Conservation (phyloP, 2,888 invertebrate genomes). For the Spodoptera picta region DNA sequence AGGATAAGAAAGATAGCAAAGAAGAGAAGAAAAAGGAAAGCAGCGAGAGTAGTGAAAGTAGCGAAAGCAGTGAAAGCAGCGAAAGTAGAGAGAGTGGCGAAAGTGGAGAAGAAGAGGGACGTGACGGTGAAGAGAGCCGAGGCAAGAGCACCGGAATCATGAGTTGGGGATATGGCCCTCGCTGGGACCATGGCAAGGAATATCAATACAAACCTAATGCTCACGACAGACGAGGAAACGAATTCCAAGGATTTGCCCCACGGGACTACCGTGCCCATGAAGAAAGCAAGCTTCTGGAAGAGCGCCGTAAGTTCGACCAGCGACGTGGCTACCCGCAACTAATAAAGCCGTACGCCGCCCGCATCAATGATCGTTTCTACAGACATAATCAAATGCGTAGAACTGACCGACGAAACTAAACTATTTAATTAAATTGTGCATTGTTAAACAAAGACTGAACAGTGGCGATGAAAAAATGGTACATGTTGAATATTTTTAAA, state of each 20-base stretch:
- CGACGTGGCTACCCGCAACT: constrained; percentile 40
- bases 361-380: constrained; percentile 51
- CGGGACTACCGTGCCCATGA: constrained; percentile 33
- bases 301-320: constrained; percentile 42
- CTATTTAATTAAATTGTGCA: constrained; percentile 12
- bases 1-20: constrained; percentile 5
- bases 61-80: constrained; percentile 4
- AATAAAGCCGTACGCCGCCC: constrained; percentile 28
- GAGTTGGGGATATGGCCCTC: constrained; percentile 40
- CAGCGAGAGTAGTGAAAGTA: constrained; percentile 17
- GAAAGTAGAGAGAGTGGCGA: constrained; percentile 19
- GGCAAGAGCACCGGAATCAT: constrained; percentile 20
- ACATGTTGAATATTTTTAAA: constrained; percentile 39
- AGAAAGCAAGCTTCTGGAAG: constrained; percentile 33
- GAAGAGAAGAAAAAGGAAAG: constrained; percentile 14
- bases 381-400: constrained; percentile 25
- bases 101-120: constrained; percentile 15
- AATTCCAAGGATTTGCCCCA: no score
- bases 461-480: constrained; percentile 34
- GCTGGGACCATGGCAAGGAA: constrained; percentile 31
- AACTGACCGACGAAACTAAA: constrained; percentile 17
- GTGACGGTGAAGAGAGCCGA: constrained; percentile 26
- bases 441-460: constrained; percentile 38
- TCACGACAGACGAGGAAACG: constrained; percentile 3
- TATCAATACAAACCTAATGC: neutral